Evolutionary conservation across 2,113 vertebrate species (phyloP).

Genomic region (Serinus canaria): DNA sequence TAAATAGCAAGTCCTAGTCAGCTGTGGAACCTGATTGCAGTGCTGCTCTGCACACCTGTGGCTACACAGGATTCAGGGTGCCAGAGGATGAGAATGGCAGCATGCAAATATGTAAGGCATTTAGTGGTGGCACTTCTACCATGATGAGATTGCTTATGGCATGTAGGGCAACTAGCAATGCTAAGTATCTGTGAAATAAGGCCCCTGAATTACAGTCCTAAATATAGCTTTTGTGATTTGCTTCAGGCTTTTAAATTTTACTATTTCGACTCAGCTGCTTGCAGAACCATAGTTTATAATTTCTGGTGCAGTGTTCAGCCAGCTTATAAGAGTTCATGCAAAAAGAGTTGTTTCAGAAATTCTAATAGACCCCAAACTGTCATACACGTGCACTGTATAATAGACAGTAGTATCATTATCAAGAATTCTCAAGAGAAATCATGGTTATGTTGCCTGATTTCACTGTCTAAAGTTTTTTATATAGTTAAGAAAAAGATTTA

Average conservation of each 20-base stretch:
- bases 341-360: constrained; percentile 22
- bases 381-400: neutral
- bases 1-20: constrained; percentile 30
- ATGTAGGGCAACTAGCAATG: constrained; percentile 22
- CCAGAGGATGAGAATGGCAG: neutral
- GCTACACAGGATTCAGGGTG: neutral
- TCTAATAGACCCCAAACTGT: constrained; percentile 38
- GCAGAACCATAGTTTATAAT: neutral
- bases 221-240: constrained; percentile 51
- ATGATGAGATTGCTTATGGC: constrained; percentile 53
- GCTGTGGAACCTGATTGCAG: neutral
- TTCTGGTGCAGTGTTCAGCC: constrained; percentile 12
- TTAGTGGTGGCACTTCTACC: neutral
- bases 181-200: constrained; percentile 36
- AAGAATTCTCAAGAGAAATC: constrained; percentile 37
- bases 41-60: constrained; percentile 3
- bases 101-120: neutral
- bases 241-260: constrained; percentile 52
- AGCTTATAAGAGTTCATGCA: neutral
- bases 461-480: constrained; percentile 22
- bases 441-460: constrained; percentile 17
- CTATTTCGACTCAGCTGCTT: constrained; percentile 1
- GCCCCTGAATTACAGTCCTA: constrained; percentile 38
- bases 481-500: constrained; percentile 37
- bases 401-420: neutral